Evolutionary conservation across 1,140 invertebrate species (phyloP), one percentile per base, ranked within the genome.

Genomic region (Orius insidiosus): DNA sequence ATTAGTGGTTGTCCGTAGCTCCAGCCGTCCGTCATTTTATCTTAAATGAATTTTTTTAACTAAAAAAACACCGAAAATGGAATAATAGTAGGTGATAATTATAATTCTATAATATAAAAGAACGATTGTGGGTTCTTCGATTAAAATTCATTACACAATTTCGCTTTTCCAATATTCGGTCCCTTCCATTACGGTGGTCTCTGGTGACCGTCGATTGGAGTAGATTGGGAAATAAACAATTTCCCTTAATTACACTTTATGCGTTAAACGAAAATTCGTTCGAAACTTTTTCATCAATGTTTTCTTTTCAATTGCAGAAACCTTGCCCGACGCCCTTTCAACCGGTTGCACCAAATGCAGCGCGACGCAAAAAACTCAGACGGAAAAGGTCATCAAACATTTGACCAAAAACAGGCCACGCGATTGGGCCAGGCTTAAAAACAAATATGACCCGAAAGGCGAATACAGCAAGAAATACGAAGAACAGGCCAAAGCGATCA

Each of bases 361-460:
- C 31, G 56, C 58, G n/a, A 64, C 60, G 14, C 65, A 69, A 45
- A 67, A 61, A 52, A 38, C 55, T 14, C 57, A 59, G 1, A 58
- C 63, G 1, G 62, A 63, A 43, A 68, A 63, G 52, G 59, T 67
- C 5, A 58, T 63, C 43, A 54, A 46, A 3, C 52, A 51, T 50
- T 13, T 58, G 42, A 52, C 34, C 35, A 49, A 54, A 16, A 57
- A 56, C 36, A 50, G 59, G 50, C 38, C 54, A 2, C 50, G 57
- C 5, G 55, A 62, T 31, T 69, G 67, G 68, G 52, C 58, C 4
- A 49, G 57, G 32, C 57, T 70, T 3, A 52, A 54, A 8, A 55
- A 58, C 39, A 69, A 67, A 50, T 69, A 62, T 46, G 67, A 69
- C 53, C 67, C 68, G 0, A 48, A 61, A 32, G 63, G 61, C 10